Percentiles rank a stretch among this genome's conserved stretches.
These are phyloP conservation scores for Etheostoma spectabile DNA, from an alignment of 2,113 vertebrate species.

Conservation along the genomic window DNA sequence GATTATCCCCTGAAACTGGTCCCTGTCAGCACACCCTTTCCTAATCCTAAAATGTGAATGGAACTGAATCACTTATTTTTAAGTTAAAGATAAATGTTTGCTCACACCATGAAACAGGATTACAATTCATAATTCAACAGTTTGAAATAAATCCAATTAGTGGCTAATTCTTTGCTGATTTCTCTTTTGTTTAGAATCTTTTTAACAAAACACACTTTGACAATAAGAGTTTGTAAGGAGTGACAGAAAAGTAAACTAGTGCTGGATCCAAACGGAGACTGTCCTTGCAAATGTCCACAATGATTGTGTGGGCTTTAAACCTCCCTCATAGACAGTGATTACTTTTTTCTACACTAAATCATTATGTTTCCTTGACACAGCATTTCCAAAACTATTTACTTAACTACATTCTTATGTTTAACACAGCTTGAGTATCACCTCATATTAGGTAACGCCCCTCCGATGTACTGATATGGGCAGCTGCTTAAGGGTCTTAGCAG, in stretches of 20 bases:
- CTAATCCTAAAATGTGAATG: neutral
- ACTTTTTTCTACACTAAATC: neutral
- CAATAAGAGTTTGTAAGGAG: neutral
- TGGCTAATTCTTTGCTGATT: neutral
- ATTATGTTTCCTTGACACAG: neutral
- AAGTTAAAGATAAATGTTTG: neutral
- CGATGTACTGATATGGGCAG: conserved; percentile 52
- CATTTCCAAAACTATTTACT: conserved; percentile 11
- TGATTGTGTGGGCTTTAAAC: neutral
- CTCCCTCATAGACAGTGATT: neutral
- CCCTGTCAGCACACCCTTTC: neutral
- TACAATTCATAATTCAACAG: neutral
- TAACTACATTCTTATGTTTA: conserved; percentile 1
- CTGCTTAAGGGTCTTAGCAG: conserved; percentile 56
- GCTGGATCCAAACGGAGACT: neutral
- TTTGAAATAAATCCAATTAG: neutral
- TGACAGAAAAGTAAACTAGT: neutral
- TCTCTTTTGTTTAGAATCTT: neutral
- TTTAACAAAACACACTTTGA: neutral
- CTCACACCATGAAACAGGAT: neutral
- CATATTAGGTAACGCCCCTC: conserved; percentile 21
- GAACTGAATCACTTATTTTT: neutral
- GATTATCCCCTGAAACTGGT: conserved; percentile 31
- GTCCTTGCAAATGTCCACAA: neutral
- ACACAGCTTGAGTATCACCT: conserved; percentile 29